Base-by-base conservation (phyloP, 2,797 vertebrate genomes). In the Chaetophractus vellerosus region DNA sequence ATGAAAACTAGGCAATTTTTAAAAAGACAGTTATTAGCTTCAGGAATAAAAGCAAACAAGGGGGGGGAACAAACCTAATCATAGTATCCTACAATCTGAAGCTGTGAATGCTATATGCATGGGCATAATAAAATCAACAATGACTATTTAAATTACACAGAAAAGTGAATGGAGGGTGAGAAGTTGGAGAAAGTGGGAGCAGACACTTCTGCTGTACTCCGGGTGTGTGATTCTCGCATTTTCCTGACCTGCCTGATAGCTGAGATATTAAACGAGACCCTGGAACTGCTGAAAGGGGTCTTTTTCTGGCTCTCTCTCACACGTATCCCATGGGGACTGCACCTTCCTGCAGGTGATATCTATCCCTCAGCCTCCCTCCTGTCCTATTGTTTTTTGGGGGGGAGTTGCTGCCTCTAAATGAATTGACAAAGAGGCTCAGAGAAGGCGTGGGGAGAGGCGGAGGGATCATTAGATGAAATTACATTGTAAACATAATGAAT, bases 341-440 rank as follows among this genome's bases (percentile, higher is more conserved):
- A 69, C 23, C 69, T 78, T 41, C 33, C 33, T 14, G 31, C 38
- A 15, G 7, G 3, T 24, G 33, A 36, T 19, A 16, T 3, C 9
- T 23, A 23, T 2, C 15, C 31, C 19, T 18, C 24, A 31, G 76
- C 85, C 31, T 9, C 48, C 33, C 14, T 31, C 38, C 12, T 15
- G 3, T 14, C 38, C 8, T 19, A 28, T 8, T 59, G 41, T 57
- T 38, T 63, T 66, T 28, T 9, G 79, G 36, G 36, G 36, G 36
- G 63, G 10, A 75, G 55, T 61, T 59, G 55, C 6, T 82, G 21
- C 31, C 52, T 83, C 45, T 89, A n/a, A n/a, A 9, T 33, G 33
- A 93, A 72, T 55, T 92, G 6, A 55, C 55, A 81, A 78, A 72
- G 87, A 45, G 4, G n/a, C 66, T n/a, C 33, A 45, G 71, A 91